Conservation (phyloP, 2,113 vertebrate genomes). For the Argyrosomus japonicus region DNA sequence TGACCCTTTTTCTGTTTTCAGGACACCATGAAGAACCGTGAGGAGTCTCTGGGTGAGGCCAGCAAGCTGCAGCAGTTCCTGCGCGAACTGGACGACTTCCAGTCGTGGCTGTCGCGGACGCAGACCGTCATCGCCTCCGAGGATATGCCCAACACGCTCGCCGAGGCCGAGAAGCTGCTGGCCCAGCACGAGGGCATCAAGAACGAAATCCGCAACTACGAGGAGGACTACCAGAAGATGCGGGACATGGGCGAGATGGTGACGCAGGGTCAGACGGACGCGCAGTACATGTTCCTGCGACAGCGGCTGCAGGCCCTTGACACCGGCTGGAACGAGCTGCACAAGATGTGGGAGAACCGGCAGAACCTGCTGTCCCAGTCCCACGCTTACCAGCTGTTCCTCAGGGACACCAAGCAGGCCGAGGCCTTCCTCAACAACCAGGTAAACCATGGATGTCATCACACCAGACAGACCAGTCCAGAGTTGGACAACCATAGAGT, state of each 20-base stretch:
- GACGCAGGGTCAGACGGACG: conserved; percentile 96
- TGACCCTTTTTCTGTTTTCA: background rate
- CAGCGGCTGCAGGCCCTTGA: conserved; percentile 97
- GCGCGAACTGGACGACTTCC: conserved; percentile 97
- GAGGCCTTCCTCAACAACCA: conserved; percentile 99
- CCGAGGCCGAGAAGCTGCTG: conserved; percentile 97
- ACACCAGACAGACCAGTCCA: background rate
- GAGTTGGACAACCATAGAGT: too few species aligned
- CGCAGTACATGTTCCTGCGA: conserved; percentile 99
- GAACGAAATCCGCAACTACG: conserved; percentile 97
- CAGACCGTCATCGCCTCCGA: conserved; percentile 98
- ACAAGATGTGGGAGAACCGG: conserved; percentile 99
- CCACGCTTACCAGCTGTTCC: conserved; percentile 96
- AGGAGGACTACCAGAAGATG: conserved; percentile 99
- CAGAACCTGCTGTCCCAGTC: conserved; percentile 97
- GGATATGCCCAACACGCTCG: conserved; percentile 97
- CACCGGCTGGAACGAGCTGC: conserved; percentile 98
- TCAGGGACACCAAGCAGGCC: conserved; percentile 97
- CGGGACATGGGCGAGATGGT: conserved; percentile 99
- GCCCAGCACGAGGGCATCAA: conserved; percentile 97
- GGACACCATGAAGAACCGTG: conserved; percentile 93
- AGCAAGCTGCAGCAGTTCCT: conserved; percentile 99
- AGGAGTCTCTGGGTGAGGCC: conserved; percentile 96
- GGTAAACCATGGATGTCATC: conserved; percentile 74
- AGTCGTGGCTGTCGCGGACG: conserved; percentile 97